Evolutionary conservation across 2,888 invertebrate genomes (phyloP), one percentile per base, ranked within the genome.

Genomic region (Nezara viridula): DNA sequence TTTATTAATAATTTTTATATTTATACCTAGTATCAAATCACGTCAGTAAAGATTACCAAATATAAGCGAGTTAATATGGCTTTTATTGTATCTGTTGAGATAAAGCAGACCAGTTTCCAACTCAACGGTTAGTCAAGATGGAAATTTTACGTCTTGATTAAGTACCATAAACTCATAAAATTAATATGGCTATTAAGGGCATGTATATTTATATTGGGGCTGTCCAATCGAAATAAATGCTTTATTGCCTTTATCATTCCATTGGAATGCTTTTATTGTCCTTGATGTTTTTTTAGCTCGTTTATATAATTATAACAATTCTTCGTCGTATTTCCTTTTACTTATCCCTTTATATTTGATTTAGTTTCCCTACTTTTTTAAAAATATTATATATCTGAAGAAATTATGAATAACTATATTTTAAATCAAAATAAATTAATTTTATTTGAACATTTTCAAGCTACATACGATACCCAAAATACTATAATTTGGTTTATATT

Each of bases 141-240:
- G n/a, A 55, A 55, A 14, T 60, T 60, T 60, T 60, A 60, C 60
- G 27, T 60, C 60, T 32, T 32, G 60, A 60, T 60, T 60, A 60
- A 60, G 60, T 60, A 60, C 60, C 60, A 60, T 60, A 60, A 60
- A 60, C 21, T 27, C 60, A 60, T 60, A 60, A 60, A 60, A 60
- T 27, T 60, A 60, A 60, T 27, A 60, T 14, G 60, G 60, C 60
- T 60, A 60, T 60, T 60, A 60, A 60, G 14, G 16, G 14, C 60
- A 16, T 60, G 60, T 60, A 60, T 60, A 60, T 60, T 60, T 60
- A 60, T 60, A 60, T 32, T 60, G 60, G 60, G 14, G 27, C 60
- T 32, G 60, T 60, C 60, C 27, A 14, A 27, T 60, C 16, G 60
- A 27, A 32, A 32, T 60, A 60, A 60, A 60, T 60, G 60, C 14